Evolutionary conservation across 2,113 vertebrate genomes (phyloP).

Genomic region (Tachysurus vachellii): DNA sequence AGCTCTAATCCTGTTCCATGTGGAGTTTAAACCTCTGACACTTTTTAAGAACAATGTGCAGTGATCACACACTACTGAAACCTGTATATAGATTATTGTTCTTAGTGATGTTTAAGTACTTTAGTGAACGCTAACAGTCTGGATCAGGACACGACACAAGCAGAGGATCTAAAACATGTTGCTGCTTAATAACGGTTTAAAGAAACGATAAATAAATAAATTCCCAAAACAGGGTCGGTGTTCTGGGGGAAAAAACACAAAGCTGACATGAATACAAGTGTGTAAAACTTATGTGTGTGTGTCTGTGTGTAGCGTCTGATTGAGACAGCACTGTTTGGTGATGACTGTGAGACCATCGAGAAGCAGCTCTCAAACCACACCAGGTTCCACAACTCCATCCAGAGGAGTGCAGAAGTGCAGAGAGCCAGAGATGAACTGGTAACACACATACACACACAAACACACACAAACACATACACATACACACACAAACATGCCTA

Average conservation of each 20-base stretch:
- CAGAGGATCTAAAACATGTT: neutral
- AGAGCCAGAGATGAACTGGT: conserved; percentile 87
- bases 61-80: too few relatives aligned
- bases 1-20: too few relatives aligned
- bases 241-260: neutral
- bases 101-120: too few relatives aligned
- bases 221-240: neutral
- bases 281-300: neutral
- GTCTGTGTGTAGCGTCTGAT: conserved; percentile 78
- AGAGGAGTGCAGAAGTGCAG: conserved; percentile 82
- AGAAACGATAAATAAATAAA: too few relatives aligned
- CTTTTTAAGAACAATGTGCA: too few relatives aligned
- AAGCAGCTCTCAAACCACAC: conserved; percentile 84
- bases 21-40: too few relatives aligned
- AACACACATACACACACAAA: neutral
- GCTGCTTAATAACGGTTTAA: neutral
- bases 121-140: neutral
- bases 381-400: conserved; percentile 81
- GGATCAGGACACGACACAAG: neutral
- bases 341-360: conserved; percentile 80
- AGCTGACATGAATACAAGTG: neutral
- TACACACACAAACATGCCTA: neutral
- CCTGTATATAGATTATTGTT: too few relatives aligned
- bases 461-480: conserved; percentile 23
- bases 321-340: conserved; percentile 84